Percentiles rank a stretch among this genome's conserved stretches.
These are phyloP conservation scores for Hiodon alosoides DNA, from an alignment of 2,113 vertebrate genomes.

Conservation along the genomic window DNA sequence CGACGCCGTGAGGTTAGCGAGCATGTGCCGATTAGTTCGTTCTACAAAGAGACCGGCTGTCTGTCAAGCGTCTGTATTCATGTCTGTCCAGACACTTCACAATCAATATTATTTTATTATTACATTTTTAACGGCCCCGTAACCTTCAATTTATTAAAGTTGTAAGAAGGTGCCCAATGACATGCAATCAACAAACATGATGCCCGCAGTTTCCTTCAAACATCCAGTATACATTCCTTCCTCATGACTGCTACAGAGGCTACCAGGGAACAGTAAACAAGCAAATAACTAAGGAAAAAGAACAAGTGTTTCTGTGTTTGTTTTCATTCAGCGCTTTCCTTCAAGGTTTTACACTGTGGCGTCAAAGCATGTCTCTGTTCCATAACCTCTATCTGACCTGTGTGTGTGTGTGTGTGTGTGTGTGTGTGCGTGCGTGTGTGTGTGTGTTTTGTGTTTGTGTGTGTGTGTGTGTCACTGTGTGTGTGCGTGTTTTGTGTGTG, in stretches of 20 bases:
- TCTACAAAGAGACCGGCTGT: background rate
- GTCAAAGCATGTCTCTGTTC: constrained; percentile 3
- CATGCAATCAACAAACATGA: background rate
- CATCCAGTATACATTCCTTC: background rate
- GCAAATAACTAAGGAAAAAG: background rate
- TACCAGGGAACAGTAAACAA: constrained; percentile 2
- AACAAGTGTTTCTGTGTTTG: constrained; percentile 14
- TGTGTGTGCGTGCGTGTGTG: background rate
- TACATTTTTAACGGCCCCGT: background rate
- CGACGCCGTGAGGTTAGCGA: background rate
- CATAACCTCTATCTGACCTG: constrained; percentile 19
- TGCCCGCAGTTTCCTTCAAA: background rate
- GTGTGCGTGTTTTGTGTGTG: background rate
- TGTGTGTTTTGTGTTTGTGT: background rate
- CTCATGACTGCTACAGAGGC: background rate
- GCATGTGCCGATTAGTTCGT: background rate
- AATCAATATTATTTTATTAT: constrained; percentile 12
- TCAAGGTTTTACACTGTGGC: background rate
- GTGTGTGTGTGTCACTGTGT: background rate
- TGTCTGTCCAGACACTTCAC: background rate
- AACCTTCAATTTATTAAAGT: background rate
- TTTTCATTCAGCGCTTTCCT: background rate
- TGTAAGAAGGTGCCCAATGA: no score
- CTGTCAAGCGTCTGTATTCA: background rate
- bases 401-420: background rate